Evolutionary conservation across 30 jellyfish, hydroid and myxozoan genomes (phyloP), one percentile per base, ranked within the genome.

Genomic region (Turritopsis dohrnii): DNA sequence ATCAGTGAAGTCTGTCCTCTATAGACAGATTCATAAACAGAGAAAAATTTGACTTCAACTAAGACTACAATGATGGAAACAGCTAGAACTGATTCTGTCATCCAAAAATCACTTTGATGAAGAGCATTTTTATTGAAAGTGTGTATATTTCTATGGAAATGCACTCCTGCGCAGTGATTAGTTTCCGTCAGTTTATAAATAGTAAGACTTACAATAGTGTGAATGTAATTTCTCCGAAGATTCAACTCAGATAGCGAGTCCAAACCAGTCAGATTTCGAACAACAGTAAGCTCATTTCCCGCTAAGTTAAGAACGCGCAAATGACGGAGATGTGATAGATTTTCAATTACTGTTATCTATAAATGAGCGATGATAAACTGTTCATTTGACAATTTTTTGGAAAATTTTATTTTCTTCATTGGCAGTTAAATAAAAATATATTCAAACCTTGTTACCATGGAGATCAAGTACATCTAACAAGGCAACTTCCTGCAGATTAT

Each of bases 401-500:
- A 54, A 54, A 54, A 54, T 54, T 16, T 54, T 54, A 16, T 54
- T 54, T 16, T 16, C 18, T 16, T n/a, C 19, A 54, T n/a, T 16
- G 18, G n/a, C n/a, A 69, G 77, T 1, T 27, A 69, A 69, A 7
- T 16, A 69, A n/a, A 69, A 69, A 69, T 69, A 28, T 52, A 18
- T 21, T 8, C 90, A 16, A 24, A 93, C 98, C 96, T 85, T 87
- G 82, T 93, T 93, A 16, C 98, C 98, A 82, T 93, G 98, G 60
- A 93, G 96, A 88, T 93, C 98, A 17, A 93, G 80, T 29, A 93
- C 96, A 85, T 93, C 98, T 1, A 93, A 80, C 84, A 81, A 79
- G 54, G 60, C 18, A 8, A 93, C 69, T 18, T 93, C 96, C 0
- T 88, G 89, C 21, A 93, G 91, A 80, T 88, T 93, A 22, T 80